Evolutionary conservation across 2,113 vertebrate genomes (phyloP).

Genomic region (Diadophis punctatus): DNA sequence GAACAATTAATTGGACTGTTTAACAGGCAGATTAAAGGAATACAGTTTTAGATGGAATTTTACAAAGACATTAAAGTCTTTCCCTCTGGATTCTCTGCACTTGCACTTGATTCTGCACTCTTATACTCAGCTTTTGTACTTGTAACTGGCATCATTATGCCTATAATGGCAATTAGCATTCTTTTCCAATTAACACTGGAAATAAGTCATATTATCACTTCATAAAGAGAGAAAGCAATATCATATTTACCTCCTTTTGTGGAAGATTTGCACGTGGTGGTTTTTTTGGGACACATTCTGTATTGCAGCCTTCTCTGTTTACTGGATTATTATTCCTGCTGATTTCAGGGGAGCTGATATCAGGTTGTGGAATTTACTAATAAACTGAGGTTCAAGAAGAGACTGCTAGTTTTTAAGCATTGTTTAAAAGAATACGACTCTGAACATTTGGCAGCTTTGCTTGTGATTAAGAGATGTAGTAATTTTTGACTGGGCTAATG

Average conservation of each 20-base stretch:
- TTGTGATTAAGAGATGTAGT: slow-evolving; percentile 11
- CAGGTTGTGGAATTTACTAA: neutral
- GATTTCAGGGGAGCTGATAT: neutral
- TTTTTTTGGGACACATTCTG: neutral
- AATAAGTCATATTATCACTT: neutral
- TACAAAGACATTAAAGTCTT: neutral
- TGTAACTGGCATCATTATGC: accelerated
- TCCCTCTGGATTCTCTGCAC: neutral
- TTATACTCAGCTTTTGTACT: accelerated
- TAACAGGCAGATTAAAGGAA: accelerated
- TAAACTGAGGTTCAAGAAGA: neutral
- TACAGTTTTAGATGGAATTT: slow-evolving; percentile 11
- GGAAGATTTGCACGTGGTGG: neutral
- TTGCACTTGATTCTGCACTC: neutral
- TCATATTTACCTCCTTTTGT: neutral
- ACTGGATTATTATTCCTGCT: neutral
- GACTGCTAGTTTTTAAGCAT: slow-evolving; percentile 19
- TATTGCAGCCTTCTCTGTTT: neutral
- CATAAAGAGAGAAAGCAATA: accelerated
- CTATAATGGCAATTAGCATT: neutral
- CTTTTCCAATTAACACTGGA: accelerated
- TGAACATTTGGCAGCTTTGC: slow-evolving; percentile 42
- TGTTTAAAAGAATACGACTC: slow-evolving; percentile 24
- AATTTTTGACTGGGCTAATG: slow-evolving; percentile 50
- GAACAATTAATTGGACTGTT: neutral